Percentiles rank a stretch among this genome's conserved stretches.
Conservation (phyloP, 2,888 invertebrate species). For the Lathronympha strigana region DNA sequence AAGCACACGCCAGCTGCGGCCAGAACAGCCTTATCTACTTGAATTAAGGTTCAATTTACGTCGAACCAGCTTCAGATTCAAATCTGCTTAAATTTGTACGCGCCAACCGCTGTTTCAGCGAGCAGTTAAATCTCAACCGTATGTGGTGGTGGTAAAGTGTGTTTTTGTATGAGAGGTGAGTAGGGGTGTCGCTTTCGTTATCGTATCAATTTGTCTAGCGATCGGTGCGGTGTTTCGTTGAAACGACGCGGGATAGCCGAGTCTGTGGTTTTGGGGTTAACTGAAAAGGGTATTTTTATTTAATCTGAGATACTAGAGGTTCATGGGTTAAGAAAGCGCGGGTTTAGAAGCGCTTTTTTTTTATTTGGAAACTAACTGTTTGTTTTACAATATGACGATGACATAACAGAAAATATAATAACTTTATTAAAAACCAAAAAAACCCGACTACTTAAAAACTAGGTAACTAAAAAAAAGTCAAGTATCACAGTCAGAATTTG, state of each 20-base stretch:
- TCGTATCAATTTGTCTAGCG: conserved; percentile 25
- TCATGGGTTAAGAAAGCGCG: no score
- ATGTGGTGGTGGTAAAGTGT: background rate
- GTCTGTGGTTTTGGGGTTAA: no score
- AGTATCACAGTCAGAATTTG: no score
- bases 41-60: conserved; percentile 25
- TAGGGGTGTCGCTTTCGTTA: conserved; percentile 28
- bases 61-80: conserved; percentile 7
- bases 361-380: no score
- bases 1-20: conserved; percentile 23
- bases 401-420: no score
- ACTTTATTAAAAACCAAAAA: no score
- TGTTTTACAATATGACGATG: no score
- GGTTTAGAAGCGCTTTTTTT: no score
- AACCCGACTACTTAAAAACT: no score
- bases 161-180: background rate
- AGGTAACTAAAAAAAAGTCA: no score
- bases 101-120: conserved; percentile 6
- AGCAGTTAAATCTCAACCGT: background rate
- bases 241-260: conserved; percentile 16
- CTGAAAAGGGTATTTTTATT: no score
- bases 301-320: no score
- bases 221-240: conserved; percentile 9
- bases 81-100: conserved; percentile 36
- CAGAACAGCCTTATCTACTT: conserved; percentile 17